Percentiles rank a stretch among this genome's conserved stretches.
Conservation (phyloP, 2,113 vertebrate genomes). For the Rousettus leschenaultii region DNA sequence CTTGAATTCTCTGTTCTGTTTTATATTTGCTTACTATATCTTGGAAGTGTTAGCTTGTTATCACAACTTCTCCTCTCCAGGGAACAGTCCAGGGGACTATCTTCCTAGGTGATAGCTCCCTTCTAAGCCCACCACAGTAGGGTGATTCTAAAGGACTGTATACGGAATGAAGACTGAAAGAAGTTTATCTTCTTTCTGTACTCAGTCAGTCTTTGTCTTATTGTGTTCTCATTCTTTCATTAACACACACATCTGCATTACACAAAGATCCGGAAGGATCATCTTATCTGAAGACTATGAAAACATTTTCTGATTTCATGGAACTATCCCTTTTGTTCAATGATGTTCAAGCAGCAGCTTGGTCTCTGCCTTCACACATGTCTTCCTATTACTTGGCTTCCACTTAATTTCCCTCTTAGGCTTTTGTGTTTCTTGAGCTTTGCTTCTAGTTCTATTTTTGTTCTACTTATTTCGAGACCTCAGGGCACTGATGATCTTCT, state of each 20-base stretch:
- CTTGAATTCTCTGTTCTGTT: background rate
- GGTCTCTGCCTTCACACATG: conserved; percentile 87
- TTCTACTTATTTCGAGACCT: conserved; percentile 88
- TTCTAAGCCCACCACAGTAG: background rate
- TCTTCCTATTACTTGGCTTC: conserved; percentile 90
- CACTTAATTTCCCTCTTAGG: conserved; percentile 89
- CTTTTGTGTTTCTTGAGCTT: conserved; percentile 88
- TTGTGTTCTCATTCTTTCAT: background rate
- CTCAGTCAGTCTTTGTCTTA: background rate
- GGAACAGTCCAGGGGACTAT: no score
- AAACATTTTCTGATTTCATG: background rate
- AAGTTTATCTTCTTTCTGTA: background rate
- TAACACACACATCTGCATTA: background rate
- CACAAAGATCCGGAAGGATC: background rate
- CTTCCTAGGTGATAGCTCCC: background rate
- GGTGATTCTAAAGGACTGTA: background rate
- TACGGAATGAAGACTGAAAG: background rate
- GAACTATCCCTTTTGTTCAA: background rate
- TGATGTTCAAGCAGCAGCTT: background rate
- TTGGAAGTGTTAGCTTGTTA: background rate
- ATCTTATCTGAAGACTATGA: background rate
- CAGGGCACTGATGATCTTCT: conserved; percentile 87
- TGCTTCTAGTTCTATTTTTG: conserved; percentile 84
- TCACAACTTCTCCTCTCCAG: background rate
- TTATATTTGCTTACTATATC: background rate